Evolutionary conservation across 2,113 vertebrate genomes (phyloP).

Genomic region (Rhea pennata): DNA sequence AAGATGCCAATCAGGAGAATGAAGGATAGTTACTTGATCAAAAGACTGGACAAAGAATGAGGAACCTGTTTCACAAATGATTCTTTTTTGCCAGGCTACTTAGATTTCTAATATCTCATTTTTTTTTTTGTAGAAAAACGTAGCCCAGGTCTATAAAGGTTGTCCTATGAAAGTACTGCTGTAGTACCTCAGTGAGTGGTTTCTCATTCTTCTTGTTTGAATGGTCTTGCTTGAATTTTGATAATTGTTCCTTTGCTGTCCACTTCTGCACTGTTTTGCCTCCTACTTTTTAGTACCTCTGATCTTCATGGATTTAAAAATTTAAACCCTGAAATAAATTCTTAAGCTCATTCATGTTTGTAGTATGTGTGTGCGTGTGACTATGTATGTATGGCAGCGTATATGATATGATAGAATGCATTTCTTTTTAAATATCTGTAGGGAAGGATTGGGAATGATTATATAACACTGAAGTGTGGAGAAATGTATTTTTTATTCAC

Average conservation of each 20-base stretch:
- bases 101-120: neutral
- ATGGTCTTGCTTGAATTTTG: constrained; percentile 23
- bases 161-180: constrained; percentile 34
- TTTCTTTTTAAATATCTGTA: neutral
- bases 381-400: neutral
- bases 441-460: neutral
- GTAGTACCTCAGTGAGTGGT: neutral
- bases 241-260: constrained; percentile 39
- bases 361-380: neutral
- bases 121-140: neutral
- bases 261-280: constrained; percentile 4
- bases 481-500: neutral
- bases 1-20: neutral
- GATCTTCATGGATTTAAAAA: neutral
- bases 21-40: neutral
- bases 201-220: constrained; percentile 34
- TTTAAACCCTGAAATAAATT: neutral
- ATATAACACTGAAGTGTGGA: neutral
- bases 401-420: neutral
- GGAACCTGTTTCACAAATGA: neutral
- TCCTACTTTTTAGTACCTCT: neutral
- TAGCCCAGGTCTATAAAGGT: neutral
- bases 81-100: neutral
- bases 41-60: neutral
- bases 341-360: constrained; percentile 1